These are phyloP conservation scores for Aspidoscelis tigris DNA, from an alignment of 2,113 vertebrate genomes.

Conservation along the genomic window DNA sequence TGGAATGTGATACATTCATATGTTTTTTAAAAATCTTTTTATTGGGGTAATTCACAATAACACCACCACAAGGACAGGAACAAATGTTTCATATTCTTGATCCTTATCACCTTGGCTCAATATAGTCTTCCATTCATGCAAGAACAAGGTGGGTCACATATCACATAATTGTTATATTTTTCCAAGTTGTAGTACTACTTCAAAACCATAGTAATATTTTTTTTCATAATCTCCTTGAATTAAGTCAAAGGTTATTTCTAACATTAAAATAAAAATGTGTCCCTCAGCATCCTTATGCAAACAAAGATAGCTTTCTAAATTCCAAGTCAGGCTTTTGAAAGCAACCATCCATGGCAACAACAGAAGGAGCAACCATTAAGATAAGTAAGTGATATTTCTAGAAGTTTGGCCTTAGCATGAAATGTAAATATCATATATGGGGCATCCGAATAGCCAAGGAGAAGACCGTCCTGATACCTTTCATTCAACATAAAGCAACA, in stretches of 20 bases:
- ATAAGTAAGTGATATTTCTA: neutral
- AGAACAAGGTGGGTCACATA: neutral
- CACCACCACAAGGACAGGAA: neutral
- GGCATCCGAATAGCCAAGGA: constrained; percentile 6
- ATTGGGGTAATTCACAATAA: neutral
- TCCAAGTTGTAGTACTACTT: neutral
- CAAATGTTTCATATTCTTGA: neutral
- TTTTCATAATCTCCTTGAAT: constrained; percentile 26
- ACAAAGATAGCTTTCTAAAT: neutral
- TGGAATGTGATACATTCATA: too few species aligned
- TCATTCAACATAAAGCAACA: neutral
- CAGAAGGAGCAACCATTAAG: neutral
- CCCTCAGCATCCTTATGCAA: constrained; percentile 23
- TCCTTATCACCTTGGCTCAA: neutral
- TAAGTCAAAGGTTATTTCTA: constrained; percentile 23
- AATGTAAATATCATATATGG: constrained; percentile 15
- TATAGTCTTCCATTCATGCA: neutral
- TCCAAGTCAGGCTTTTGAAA: constrained; percentile 29
- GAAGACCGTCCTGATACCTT: constrained; percentile 8
- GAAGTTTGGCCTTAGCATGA: neutral
- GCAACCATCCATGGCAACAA: constrained; percentile 3
- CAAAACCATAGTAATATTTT: constrained; percentile 23
- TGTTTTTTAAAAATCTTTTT: too few species aligned
- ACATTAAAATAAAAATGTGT: constrained; percentile 17
- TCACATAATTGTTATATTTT: neutral